A percentile compares a stretch with the other conserved stretches of the same genome.
Conservation (phyloP, 2,113 vertebrate genomes). For the Ramphastos sulfuratus region DNA sequence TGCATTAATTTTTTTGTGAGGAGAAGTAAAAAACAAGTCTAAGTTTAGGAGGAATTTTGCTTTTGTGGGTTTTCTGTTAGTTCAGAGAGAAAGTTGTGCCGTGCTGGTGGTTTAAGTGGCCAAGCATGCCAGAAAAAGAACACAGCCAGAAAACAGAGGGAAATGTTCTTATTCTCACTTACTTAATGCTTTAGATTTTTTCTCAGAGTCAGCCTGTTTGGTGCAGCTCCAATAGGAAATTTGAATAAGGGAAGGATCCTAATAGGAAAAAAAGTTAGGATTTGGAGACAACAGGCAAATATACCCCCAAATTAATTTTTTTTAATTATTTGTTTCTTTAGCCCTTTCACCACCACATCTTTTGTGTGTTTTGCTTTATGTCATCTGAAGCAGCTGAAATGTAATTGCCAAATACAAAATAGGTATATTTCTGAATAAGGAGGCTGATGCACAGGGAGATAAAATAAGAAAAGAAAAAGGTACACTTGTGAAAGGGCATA, state of each 20-base stretch:
- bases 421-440: background rate
- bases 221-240: background rate
- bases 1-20: background rate
- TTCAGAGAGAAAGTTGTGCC: background rate
- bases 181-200: background rate
- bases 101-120: background rate
- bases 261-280: background rate
- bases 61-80: background rate
- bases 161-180: background rate
- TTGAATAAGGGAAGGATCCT: background rate
- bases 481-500: conserved; percentile 18
- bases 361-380: background rate
- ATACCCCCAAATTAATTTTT: background rate
- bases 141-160: background rate
- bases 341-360: background rate
- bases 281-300: background rate
- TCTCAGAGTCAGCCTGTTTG: background rate
- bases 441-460: background rate
- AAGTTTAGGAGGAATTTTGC: background rate
- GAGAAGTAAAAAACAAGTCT: background rate
- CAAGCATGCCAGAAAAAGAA: background rate
- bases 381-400: background rate
- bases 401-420: background rate
- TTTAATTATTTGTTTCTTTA: background rate
- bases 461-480: background rate